Base-by-base conservation (phyloP, 2,797 vertebrate species). In the Sardinella longiceps region DNA sequence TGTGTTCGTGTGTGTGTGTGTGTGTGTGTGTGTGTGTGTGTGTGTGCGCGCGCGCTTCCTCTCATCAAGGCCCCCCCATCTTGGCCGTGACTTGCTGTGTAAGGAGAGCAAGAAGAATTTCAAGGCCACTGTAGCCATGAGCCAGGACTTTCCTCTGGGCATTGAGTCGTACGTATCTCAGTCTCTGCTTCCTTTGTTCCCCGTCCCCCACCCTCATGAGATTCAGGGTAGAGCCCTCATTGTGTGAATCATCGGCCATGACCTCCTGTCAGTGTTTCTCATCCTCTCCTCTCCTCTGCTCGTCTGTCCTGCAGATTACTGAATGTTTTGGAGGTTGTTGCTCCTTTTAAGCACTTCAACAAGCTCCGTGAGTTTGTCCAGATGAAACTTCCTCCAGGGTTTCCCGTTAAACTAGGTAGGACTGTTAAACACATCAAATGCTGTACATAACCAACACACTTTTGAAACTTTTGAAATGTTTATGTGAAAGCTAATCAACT, bases 261-360 rank as follows among this genome's bases (percentile, higher is more conserved):
- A 53, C 3, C 20, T 10, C 39, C 5, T 77, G 5, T 77, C 1
- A 9, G 10, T 28, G 37, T 39, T 43, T 77, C 70, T 70, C 20
- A 15, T 50, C 20, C 39, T 77, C 70, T 66, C 25, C 23, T 50
- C n/a, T n/a, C n/a, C n/a, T n/a, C n/a, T n/a, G n/a, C 82, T 37
- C 14, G 84, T 87, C 33, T 77, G 33, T 43, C 85, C 92, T 90
- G 39, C 94, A 99, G 98, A 88, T 95, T 99, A 91, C 94, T 99
- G 91, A 99, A 98, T 92, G 97, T 99, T 92, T 94, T 99, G 95
- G 98, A 99, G 94, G 97, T 99, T 88, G 95, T 99, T 81, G 98
- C 98, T 87, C 98, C 98, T 63, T 99, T 99, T 95, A 99, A 99
- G 95, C 98, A 99, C 95, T 99, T 99, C 97, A 99, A 98, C 96